Conservation (phyloP, 2,113 vertebrate genomes). For the Alethe diademata region DNA sequence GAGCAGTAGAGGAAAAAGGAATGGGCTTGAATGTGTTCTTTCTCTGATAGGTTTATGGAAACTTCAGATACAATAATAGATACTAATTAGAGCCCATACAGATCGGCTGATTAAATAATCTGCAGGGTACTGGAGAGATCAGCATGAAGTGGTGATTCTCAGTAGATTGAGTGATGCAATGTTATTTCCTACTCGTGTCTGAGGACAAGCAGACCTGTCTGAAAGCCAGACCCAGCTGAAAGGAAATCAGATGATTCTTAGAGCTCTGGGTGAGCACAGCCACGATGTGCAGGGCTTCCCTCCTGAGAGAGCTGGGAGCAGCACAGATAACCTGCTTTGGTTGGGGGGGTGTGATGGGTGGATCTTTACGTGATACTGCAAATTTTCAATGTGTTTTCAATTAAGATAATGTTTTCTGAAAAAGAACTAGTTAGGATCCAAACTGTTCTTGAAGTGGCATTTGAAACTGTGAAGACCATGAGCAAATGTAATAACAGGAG, state of each 20-base stretch:
- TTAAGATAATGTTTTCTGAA: background rate
- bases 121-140: background rate
- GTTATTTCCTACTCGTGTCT: rapidly evolving
- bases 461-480: background rate
- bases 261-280: background rate
- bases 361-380: background rate
- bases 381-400: background rate
- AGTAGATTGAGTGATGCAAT: background rate
- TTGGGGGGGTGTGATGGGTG: rapidly evolving
- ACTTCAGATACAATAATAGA: background rate
- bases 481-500: background rate
- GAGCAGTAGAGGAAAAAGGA: background rate
- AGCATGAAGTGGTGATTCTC: background rate
- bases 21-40: background rate
- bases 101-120: background rate
- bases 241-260: background rate
- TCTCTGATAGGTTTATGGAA: background rate
- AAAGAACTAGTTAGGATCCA: background rate
- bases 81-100: background rate
- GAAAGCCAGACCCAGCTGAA: background rate
- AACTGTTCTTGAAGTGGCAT: background rate
- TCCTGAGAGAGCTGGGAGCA: background rate
- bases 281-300: background rate
- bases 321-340: background rate
- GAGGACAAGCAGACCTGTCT: background rate